These are phyloP conservation scores for Himalopsyche tibetana DNA, from an alignment of 2,888 invertebrate species.

Conservation along the genomic window DNA sequence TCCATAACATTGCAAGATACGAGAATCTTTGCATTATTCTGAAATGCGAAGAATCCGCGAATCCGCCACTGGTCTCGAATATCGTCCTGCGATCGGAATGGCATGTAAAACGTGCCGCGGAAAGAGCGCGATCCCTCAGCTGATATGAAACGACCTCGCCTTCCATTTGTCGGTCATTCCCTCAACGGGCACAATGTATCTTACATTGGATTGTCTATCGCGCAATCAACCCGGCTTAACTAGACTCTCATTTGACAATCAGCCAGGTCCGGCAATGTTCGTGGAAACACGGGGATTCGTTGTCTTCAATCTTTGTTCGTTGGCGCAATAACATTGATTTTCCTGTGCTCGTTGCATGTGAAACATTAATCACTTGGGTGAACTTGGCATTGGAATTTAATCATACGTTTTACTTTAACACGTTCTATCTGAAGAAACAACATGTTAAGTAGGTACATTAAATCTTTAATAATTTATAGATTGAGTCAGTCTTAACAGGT, in stretches of 20 bases:
- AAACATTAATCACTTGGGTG: no score
- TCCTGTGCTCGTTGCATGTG: slow-evolving; percentile 3
- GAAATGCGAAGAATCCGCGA: not conserved
- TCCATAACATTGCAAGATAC: not conserved
- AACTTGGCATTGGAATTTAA: no score
- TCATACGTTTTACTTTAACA: no score
- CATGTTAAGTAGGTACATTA: no score
- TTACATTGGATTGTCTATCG: slow-evolving; percentile 16
- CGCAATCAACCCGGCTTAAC: not conserved
- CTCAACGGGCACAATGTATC: slow-evolving; percentile 8
- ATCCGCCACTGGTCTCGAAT: slow-evolving; percentile 5
- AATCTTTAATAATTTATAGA: no score
- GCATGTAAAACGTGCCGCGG: slow-evolving; percentile 23
- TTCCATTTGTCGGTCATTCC: slow-evolving; percentile 34
- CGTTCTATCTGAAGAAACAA: no score
- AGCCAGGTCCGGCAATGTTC: slow-evolving; percentile 1
- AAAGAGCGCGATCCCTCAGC: slow-evolving; percentile 18
- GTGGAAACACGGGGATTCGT: slow-evolving; percentile 13
- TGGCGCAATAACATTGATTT: not conserved
- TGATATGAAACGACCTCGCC: slow-evolving; percentile 16
- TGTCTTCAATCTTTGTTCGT: not conserved
- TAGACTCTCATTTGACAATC: slow-evolving; percentile 2
- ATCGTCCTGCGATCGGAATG: slow-evolving; percentile 34
- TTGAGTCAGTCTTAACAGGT: no score
- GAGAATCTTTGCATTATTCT: not conserved